Evolutionary conservation across 2,888 invertebrate genomes (phyloP), one percentile per base, ranked within the genome.

Genomic region (Pherbina coryleti): DNA sequence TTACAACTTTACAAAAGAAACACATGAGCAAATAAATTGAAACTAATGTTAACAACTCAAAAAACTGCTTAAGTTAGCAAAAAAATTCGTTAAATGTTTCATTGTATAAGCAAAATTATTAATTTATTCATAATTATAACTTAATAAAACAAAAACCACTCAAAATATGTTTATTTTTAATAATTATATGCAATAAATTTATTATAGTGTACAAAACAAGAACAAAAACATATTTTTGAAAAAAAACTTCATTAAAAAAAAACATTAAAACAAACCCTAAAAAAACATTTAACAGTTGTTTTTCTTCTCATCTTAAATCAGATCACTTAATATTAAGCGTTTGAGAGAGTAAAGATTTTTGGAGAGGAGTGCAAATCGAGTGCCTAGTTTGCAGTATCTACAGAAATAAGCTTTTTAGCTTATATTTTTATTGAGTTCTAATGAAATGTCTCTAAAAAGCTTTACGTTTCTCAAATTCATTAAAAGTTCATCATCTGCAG

Each of bases 31-130:
- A 82, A 79, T 57, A 69, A 60, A 75, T 44, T 55, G 82, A 82
- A 84, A 69, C 19, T 5, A 72, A 60, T 62, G 53, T 28, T 60
- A 62, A 62, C 44, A 37, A 75, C 11, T 66, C 67, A 79, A 78
- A 75, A 70, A 72, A 62, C 14, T 49, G 78, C 19, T 55, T 5
- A 76, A 76, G 72, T 28, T 3, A 44, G 25, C 67, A 62, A 75
- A 64, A 69, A 76, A 81, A 81, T 83, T 84, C 83, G 84, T 84
- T 84, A 84, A 89, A 87, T 88, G 88, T 89, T 88, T 89, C 88
- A 88, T 88, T 88, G 57, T 71, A 76, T 53, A 57, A 11, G 51
- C 31, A 37, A 62, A 67, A 70, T 49, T 53, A 19, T 17, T 22
- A 22, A 75, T 55, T 19, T 19, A 70, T 51, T 69, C 51, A 62